Evolutionary conservation across 2,888 invertebrate genomes (phyloP), one percentile per base, ranked within the genome.

Genomic region (Galeruca laticollis): DNA sequence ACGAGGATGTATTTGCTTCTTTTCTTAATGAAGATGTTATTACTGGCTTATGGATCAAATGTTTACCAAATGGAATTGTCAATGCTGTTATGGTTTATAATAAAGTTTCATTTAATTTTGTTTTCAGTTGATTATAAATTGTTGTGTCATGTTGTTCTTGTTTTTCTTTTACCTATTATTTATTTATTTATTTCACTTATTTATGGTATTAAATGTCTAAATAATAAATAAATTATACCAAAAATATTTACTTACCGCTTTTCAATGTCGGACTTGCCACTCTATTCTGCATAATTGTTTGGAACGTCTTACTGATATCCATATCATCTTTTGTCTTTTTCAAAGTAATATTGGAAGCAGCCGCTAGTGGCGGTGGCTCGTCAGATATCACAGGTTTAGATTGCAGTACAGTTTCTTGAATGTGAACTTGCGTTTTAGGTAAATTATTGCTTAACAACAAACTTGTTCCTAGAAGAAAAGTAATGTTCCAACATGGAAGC

Each of bases 251-350:
- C 54, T 69, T 62, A 72, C 73, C 72, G n/a, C 68, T 63, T 68
- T 75, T 84, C 33, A 82, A 74, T 54, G 82, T 82, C 9, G 84
- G 84, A 62, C 82, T 85, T 0, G 82, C 75, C n/a, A 82, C 81
- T 21, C 79, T 75, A 51, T 78, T 81, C 31, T 84, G 81, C 18
- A 82, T 82, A 5, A 85, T 83, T 1, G 84, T 80, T 54, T 86
- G 84, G 10, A 84, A 74, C 0, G 86, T 82, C 71, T 87, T 87
- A 8, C 77, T 83, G 31, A 83, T 81, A 76, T 82, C 84, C 70
- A 78, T 83, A 51, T 83, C 83, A 60, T 82, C 79, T 37, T 68
- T 73, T 9, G 66, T 49, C 49, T 73, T 70, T 47, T 73, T 68
- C 15, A 65, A 47, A 47, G 15, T 65, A 13, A 64, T 49, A 40